Base-by-base conservation (phyloP, 2,888 invertebrate genomes). In the Dastarcus helophoroides region DNA sequence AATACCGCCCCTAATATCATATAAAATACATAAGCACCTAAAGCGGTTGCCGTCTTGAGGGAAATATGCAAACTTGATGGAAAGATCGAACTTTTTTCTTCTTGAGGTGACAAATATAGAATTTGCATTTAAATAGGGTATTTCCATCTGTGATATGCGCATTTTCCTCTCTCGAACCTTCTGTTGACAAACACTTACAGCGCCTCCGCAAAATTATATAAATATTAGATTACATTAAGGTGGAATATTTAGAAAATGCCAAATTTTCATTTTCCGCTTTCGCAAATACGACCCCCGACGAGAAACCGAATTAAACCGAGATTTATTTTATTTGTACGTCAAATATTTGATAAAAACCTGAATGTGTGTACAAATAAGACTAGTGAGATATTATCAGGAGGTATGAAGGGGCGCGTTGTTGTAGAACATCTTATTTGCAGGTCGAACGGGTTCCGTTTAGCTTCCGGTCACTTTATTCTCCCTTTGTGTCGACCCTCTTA, bases 51-150 rank as follows among this genome's bases (percentile, higher is more conserved):
- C 40, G 50, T 53, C 56, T 57, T 46, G 46, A 46, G 58, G 58
- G 58, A 58, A 58, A 58, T 56, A 54, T 51, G 53, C 51, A 53
- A 54, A 54, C 56, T 51, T 46, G 50, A 47, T 43, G 51, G 51
- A 54, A 54, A 57, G 56, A 60, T 60, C 58, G 58, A 60, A 62
- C 51, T 60, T 62, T 62, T 59, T 60, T 55, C 50, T 53, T 53
- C 51, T 53, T 51, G 57, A 63, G 63, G 68, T 68, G 70, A 69
- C 69, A 70, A 71, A 71, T 70, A 69, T 66, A 65, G 65, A 70
- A 71, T 71, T 71, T 71, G 69, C 71, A 71, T 71, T 70, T 71
- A 71, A 71, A 71, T 71, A 67, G 70, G 67, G 67, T 67, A 70
- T 69, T 71, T 71, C 69, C 70, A 68, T 69, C 67, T 69, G 68